Conservation (phyloP, 2,888 invertebrate genomes). For the Platypus cylindrus region DNA sequence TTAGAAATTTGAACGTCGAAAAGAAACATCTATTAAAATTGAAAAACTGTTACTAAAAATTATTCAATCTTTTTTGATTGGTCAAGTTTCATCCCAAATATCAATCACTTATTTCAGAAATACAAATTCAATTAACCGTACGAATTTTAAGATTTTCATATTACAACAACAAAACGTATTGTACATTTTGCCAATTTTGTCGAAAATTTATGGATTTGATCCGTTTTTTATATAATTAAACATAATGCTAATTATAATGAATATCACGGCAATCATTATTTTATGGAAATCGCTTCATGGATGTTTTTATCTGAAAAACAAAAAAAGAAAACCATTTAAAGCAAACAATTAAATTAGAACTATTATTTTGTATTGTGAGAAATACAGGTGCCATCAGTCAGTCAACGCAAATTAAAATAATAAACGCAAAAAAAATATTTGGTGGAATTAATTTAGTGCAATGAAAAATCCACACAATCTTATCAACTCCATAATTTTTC, state of each 20-base stretch:
- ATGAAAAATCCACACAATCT: slow-evolving; percentile 8
- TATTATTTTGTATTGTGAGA: not conserved
- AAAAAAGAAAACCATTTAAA: slow-evolving; percentile 3
- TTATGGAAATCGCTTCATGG: slow-evolving; percentile 13
- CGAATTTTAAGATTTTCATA: too few relatives aligned
- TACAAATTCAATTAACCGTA: too few relatives aligned
- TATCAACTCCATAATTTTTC: slow-evolving; percentile 30
- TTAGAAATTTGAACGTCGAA: too few relatives aligned
- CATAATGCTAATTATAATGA: slow-evolving; percentile 10
- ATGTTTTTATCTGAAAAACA: slow-evolving; percentile 14
- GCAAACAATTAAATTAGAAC: not conserved
- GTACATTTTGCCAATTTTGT: slow-evolving; percentile 10
- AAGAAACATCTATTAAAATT: too few relatives aligned
- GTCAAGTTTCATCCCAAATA: too few relatives aligned
- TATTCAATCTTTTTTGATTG: too few relatives aligned
- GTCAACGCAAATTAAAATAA: slow-evolving; percentile 7
- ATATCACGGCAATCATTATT: slow-evolving; percentile 8
- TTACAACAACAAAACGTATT: too few relatives aligned
- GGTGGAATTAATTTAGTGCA: slow-evolving; percentile 5
- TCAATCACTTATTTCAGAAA: too few relatives aligned
- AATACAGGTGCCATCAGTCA: not conserved
- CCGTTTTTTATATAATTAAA: too few relatives aligned
- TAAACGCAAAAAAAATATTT: slow-evolving; percentile 8
- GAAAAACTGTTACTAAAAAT: too few relatives aligned
- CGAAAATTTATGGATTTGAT: slow-evolving; percentile 13